These are phyloP conservation scores for Drosophila barbarae DNA, from an alignment of 2,888 invertebrate genomes.

Conservation along the genomic window DNA sequence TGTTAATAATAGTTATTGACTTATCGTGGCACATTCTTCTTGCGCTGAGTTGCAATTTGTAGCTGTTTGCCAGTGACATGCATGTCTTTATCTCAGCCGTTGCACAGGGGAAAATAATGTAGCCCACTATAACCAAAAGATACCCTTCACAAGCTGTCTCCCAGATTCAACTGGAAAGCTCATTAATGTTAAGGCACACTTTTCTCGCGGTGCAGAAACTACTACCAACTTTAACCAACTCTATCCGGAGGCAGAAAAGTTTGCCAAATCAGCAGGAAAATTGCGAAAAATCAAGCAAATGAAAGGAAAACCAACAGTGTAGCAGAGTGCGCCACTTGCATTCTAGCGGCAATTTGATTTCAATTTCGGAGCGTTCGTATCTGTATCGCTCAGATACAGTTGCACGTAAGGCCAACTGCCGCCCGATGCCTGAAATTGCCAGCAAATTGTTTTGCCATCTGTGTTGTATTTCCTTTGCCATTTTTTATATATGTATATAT, in stretches of 20 bases:
- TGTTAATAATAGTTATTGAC: constrained; percentile 67
- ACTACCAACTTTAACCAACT: constrained; percentile 8
- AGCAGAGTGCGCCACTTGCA: constrained; percentile 34
- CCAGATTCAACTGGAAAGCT: neutral
- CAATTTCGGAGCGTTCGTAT: constrained; percentile 49
- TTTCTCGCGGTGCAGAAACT: constrained; percentile 11
- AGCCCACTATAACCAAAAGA: neutral
- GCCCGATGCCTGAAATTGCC: constrained; percentile 38
- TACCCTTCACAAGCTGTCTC: neutral
- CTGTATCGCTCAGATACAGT: constrained; percentile 49
- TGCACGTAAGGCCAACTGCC: constrained; percentile 50
- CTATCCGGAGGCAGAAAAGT: constrained; percentile 37
- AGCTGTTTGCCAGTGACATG: constrained; percentile 51
- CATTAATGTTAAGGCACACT: neutral
- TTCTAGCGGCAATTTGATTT: constrained; percentile 60
- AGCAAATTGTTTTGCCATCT: constrained; percentile 54
- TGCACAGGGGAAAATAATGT: neutral
- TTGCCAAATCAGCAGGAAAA: constrained; percentile 60
- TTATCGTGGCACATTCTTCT: constrained; percentile 66
- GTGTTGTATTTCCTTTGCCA: constrained; percentile 12
- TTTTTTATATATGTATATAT: neutral
- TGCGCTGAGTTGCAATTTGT: constrained; percentile 53
- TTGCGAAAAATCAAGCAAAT: constrained; percentile 55
- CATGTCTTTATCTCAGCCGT: constrained; percentile 41
- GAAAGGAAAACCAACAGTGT: constrained; percentile 35